Evolutionary conservation across 2,797 vertebrate genomes (phyloP).

Genomic region (Sorex maritimensis): DNA sequence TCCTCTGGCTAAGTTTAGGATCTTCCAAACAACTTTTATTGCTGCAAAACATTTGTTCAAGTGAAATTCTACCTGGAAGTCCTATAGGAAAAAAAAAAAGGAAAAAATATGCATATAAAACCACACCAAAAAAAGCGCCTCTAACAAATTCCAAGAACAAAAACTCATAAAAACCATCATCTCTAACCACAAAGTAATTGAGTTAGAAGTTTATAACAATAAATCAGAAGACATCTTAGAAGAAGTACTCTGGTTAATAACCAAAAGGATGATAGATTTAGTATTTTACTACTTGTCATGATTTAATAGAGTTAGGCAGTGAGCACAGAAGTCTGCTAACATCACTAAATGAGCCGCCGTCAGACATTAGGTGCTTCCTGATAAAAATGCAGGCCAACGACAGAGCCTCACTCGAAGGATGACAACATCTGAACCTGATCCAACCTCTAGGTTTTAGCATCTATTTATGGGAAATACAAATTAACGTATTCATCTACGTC

Average conservation of each 20-base stretch:
- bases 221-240: neutral
- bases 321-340: neutral
- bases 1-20: constrained; percentile 31
- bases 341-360: neutral
- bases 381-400: neutral
- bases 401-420: neutral
- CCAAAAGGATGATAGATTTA: neutral
- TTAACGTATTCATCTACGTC: neutral
- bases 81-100: neutral
- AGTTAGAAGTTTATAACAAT: constrained; percentile 39
- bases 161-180: constrained; percentile 32
- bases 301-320: neutral
- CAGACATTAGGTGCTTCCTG: neutral
- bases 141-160: constrained; percentile 28
- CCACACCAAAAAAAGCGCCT: neutral
- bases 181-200: neutral
- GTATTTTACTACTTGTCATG: neutral
- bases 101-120: neutral
- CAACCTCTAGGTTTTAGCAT: neutral
- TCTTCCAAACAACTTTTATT: constrained; percentile 7
- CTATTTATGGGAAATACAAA: neutral
- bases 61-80: constrained; percentile 38
- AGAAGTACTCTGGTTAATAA: neutral
- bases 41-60: constrained; percentile 49
- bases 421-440: neutral